These are phyloP conservation scores for Cylas formicarius DNA, from an alignment of 1,140 invertebrate species.

Conservation along the genomic window DNA sequence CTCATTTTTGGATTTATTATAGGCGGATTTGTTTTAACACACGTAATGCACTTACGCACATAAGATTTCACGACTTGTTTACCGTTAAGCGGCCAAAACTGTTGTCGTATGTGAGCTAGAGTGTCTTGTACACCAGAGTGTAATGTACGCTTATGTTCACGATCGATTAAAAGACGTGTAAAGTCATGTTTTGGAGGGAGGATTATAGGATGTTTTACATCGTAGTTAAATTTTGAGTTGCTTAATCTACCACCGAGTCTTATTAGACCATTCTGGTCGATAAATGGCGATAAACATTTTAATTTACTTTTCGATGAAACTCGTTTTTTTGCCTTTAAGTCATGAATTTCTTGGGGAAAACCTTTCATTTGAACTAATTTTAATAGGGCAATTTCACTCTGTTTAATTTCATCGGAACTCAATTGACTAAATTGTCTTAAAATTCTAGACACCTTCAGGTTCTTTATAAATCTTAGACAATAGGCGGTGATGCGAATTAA, in stretches of 20 bases:
- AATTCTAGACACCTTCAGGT: background rate
- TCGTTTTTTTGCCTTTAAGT: background rate
- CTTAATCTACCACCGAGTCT: slow-evolving; percentile 40
- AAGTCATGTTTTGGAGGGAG: slow-evolving; percentile 20
- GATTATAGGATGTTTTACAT: slow-evolving; percentile 31
- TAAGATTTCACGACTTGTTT: slow-evolving; percentile 24
- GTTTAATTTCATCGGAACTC: background rate
- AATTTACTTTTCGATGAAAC: slow-evolving; percentile 12
- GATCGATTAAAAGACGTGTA: slow-evolving; percentile 23
- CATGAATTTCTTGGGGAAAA: slow-evolving; percentile 8
- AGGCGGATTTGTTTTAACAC: slow-evolving; percentile 15
- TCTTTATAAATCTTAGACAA: slow-evolving; percentile 11
- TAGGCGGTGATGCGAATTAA: slow-evolving; percentile 9
- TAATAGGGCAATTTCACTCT: slow-evolving; percentile 1
- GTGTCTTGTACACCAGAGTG: slow-evolving; percentile 14
- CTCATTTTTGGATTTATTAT: slow-evolving; percentile 31
- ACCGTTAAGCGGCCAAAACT: slow-evolving; percentile 29
- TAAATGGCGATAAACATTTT: slow-evolving; percentile 33
- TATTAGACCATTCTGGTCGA: slow-evolving; percentile 38
- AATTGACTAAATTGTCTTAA: background rate
- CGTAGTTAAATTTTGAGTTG: slow-evolving; percentile 25
- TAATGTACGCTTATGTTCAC: slow-evolving; percentile 24
- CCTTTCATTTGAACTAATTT: slow-evolving; percentile 1
- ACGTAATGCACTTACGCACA: slow-evolving; percentile 20
- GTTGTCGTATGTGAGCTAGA: slow-evolving; percentile 10